Evolutionary conservation across 1,140 invertebrate species (phyloP).

Genomic region (Potamilus streckersoni): DNA sequence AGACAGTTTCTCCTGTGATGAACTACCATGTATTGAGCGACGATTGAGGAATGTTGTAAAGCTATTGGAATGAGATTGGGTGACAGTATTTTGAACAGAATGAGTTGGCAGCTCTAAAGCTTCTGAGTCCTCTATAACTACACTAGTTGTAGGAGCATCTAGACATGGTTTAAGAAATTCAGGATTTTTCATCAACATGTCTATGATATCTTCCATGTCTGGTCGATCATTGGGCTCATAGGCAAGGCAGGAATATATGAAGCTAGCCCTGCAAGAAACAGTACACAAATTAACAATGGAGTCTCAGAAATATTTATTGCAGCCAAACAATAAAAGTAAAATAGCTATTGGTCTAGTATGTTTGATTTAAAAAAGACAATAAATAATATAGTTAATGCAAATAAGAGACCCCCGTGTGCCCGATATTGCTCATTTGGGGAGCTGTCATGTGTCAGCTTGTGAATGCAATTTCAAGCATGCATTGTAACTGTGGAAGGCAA

Average conservation of each 20-base stretch:
- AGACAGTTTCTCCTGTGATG: conserved; percentile 40
- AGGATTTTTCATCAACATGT: conserved; percentile 81
- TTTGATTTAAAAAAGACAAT: background rate
- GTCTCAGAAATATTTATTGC: too few relatives aligned
- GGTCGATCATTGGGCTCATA: conserved; percentile 78
- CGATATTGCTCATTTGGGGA: too few relatives aligned
- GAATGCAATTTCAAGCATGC: too few relatives aligned
- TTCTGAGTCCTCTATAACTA: conserved; percentile 75
- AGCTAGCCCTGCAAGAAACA: conserved; percentile 73
- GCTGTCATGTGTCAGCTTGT: too few relatives aligned
- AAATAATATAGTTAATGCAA: background rate
- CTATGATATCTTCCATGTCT: conserved; percentile 81
- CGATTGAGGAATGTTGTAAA: conserved; percentile 36
- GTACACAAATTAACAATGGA: background rate
- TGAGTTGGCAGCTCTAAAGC: conserved; percentile 69
- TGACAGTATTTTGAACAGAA: conserved; percentile 47
- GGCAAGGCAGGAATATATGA: conserved; percentile 84
- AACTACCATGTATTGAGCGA: conserved; percentile 30
- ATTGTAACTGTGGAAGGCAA: background rate
- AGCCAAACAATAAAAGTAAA: conserved; percentile 2
- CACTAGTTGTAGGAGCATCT: conserved; percentile 80
- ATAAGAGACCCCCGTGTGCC: too few relatives aligned
- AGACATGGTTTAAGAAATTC: conserved; percentile 83
- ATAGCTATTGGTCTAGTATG: background rate
- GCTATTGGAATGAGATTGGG: conserved; percentile 34